Evolutionary conservation across 2,888 invertebrate species (phyloP), one percentile per base, ranked within the genome.

Genomic region (Lepidocyrtinus sp.): DNA sequence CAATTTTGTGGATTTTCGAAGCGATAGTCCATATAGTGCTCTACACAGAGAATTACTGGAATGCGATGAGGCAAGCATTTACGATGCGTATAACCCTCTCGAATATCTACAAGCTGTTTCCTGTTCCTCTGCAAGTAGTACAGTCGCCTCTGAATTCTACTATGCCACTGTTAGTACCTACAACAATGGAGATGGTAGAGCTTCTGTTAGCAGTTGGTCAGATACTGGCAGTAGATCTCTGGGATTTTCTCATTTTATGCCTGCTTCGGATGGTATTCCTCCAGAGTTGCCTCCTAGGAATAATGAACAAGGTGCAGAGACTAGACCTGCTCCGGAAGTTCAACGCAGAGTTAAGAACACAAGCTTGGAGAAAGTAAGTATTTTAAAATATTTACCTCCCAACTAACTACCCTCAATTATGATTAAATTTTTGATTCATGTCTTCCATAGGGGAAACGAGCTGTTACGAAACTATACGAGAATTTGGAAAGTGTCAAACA

Each of bases 61-160:
- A 17, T 73, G 62, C 24, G 77, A 79, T 15, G 70, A 81, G 9
- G 59, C 78, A n/a, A 93, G 93, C 70, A 92, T 94, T 83, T 94
- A 94, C 87, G 93, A 94, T 87, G 92, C 93, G 81, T 93, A 93
- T 87, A 93, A 94, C 89, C 94, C 93, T n/a, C 93, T 94, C 87
- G 94, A 94, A 88, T 94, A 93, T 88, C 91, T 94, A 88, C 93
- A 93, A 87, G 92, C 92, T 0, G 86, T 86, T 26, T 83, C 83
- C 0, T 83, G 82, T 25, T 85, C 86, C 1, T 82, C 86, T 2
- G 79, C 79, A 5, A 79, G 79, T 73, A 79, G 79, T 26, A 79
- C 79, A 9, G 79, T 67, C 5, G 75, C 82, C 17, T 80, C 82
- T 3, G 75, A 81, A 19, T 71, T 75, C 61, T 83, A 83, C 45